These are phyloP conservation scores for Helarctos malayanus DNA, from an alignment of 2,797 vertebrate genomes.

Conservation along the genomic window DNA sequence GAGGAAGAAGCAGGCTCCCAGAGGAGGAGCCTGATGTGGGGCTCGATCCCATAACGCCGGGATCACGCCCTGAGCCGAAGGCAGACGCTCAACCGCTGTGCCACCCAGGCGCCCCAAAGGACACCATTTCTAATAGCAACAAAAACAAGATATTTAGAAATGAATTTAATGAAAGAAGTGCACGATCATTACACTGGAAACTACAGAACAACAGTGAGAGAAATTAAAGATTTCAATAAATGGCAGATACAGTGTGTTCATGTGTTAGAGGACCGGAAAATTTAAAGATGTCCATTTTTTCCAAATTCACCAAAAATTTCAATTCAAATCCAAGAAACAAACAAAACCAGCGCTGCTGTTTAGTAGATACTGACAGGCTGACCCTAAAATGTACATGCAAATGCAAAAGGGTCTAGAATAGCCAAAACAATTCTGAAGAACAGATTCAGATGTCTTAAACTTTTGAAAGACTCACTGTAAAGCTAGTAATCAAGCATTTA, in stretches of 20 bases:
- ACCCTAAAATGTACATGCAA: background rate
- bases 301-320: background rate
- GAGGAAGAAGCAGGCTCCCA: no score
- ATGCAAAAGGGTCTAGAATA: background rate
- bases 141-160: background rate
- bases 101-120: background rate
- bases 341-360: background rate
- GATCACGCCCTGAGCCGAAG: no score
- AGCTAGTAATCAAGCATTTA: background rate
- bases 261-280: background rate
- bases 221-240: slow-evolving; percentile 11
- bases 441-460: background rate
- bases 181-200: background rate
- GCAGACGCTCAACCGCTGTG: no score
- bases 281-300: background rate
- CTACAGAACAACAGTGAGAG: background rate
- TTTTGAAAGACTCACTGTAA: background rate
- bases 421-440: background rate
- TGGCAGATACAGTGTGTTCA: background rate
- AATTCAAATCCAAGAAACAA: background rate
- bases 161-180: background rate
- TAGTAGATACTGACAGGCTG: background rate
- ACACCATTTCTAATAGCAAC: background rate
- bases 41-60: no score
- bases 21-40: no score